A percentile compares a stretch with the other conserved stretches of the same genome.
phyloP scores from a whole-genome alignment of 2,113 vertebrate genomes.

The Phrynosoma platyrhinos region DNA sequence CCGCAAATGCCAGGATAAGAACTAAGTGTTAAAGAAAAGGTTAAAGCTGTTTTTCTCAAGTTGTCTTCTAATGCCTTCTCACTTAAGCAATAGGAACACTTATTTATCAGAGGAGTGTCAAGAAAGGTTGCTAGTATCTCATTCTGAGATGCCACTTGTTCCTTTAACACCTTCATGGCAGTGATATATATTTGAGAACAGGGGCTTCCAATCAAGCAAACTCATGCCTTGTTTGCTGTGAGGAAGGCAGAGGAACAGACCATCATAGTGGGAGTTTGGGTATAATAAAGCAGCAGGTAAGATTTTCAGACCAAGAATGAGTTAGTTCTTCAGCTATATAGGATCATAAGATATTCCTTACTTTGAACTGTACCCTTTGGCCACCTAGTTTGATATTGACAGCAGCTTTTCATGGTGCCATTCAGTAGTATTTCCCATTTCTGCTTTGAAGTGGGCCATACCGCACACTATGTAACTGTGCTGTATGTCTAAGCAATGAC shows the following conservation, averaged over 20 bases:
- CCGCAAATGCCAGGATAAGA: constrained; percentile 13
- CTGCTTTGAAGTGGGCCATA: background rate
- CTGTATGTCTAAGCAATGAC: background rate
- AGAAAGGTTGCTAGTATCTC: background rate
- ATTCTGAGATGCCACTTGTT: background rate
- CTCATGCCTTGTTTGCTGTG: background rate
- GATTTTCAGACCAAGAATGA: background rate
- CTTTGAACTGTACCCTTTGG: background rate
- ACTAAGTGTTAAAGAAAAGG: constrained; percentile 13
- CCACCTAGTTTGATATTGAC: too few relatives aligned
- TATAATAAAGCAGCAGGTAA: background rate
- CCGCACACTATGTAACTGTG: background rate
- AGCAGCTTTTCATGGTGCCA: background rate
- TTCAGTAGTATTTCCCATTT: background rate
- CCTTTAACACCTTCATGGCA: background rate
- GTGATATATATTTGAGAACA: background rate
- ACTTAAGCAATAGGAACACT: background rate
- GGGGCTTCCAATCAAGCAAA: background rate
- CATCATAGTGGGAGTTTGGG: background rate
- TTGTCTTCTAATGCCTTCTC: constrained; percentile 22
- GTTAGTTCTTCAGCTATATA: background rate
- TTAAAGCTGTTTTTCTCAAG: constrained; percentile 28
- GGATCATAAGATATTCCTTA: background rate
- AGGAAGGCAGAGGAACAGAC: background rate
- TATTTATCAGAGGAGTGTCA: constrained; percentile 16